Percentiles rank a stretch among this genome's conserved stretches.
Evolutionary conservation across 92 coral and sea anemone genomes (phyloP).

Genomic region (Actinernus sp.): DNA sequence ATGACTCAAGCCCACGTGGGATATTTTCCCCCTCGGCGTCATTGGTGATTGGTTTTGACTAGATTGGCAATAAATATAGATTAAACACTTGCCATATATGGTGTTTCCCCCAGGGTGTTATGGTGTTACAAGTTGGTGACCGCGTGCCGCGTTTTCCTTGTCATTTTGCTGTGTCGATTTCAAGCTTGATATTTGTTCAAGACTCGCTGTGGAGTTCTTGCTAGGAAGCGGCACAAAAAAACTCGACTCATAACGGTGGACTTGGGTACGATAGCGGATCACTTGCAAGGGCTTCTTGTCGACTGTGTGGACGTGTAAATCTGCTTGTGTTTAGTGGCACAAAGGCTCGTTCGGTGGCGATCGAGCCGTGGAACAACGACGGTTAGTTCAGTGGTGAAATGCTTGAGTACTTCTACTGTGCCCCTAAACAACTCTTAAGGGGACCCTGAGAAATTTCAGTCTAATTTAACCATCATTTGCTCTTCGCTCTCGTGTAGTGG

Average conservation of each 20-base stretch:
- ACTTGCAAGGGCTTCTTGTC: constrained; percentile 20
- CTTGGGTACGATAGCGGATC: constrained; percentile 32
- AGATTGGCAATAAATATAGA: constrained; percentile 99
- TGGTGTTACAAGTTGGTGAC: constrained; percentile 96
- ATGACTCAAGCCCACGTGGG: constrained; percentile 99
- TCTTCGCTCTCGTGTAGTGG: constrained; percentile 54
- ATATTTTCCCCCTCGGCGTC: constrained; percentile 97
- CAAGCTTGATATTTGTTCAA: constrained; percentile 92
- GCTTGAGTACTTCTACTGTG: constrained; percentile 93
- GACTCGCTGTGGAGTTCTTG: constrained; percentile 84
- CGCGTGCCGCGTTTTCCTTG: constrained; percentile 99
- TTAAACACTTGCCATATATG: constrained; percentile 99
- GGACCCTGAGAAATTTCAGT: constrained; percentile 73
- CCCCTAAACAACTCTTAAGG: constrained; percentile 84
- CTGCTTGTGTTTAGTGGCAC: constrained; percentile 35
- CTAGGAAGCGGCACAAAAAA: constrained; percentile 52
- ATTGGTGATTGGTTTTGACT: constrained; percentile 99
- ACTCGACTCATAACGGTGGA: constrained; percentile 44
- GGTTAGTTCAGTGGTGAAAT: constrained; percentile 83
- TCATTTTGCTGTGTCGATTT: constrained; percentile 99
- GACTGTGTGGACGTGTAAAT: constrained; percentile 26
- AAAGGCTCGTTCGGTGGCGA: constrained; percentile 48
- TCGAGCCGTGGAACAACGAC: constrained; percentile 79
- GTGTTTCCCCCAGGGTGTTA: constrained; percentile 99
- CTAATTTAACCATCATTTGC: constrained; percentile 71